Evolutionary conservation across 1,140 invertebrate genomes (phyloP).

Genomic region (Parasteatoda tepidariorum): DNA sequence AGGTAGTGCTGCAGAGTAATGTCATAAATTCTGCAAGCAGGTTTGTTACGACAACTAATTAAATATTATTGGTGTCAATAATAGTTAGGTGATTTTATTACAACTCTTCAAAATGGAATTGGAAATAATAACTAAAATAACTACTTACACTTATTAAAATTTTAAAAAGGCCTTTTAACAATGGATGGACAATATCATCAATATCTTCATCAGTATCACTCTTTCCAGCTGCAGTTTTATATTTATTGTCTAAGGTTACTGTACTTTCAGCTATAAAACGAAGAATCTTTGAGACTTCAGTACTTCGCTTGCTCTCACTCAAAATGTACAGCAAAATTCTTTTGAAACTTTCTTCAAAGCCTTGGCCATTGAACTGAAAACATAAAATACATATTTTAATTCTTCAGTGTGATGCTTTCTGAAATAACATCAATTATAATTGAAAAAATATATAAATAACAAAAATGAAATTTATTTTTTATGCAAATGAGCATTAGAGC

Average conservation of each 20-base stretch:
- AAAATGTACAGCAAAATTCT: not conserved
- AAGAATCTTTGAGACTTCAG: conserved; percentile 23
- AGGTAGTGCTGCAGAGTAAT: too few relatives aligned
- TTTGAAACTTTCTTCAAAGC: conserved; percentile 29
- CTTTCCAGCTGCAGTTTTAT: not conserved
- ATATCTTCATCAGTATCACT: not conserved
- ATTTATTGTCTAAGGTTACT: conserved; percentile 32
- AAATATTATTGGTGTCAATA: too few relatives aligned
- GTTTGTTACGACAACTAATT: too few relatives aligned
- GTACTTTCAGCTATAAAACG: conserved; percentile 25
- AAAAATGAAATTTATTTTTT: too few relatives aligned
- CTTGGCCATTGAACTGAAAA: conserved; percentile 22
- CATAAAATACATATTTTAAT: not conserved
- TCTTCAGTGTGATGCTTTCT: too few relatives aligned
- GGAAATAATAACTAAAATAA: not conserved
- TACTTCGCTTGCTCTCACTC: conserved; percentile 23
- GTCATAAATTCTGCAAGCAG: too few relatives aligned
- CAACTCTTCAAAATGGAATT: not conserved
- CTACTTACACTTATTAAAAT: conserved; percentile 1
- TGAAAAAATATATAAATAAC: too few relatives aligned
- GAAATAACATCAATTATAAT: too few relatives aligned
- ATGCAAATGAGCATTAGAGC: too few relatives aligned
- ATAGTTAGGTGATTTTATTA: too few relatives aligned
- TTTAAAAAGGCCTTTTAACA: conserved; percentile 15
- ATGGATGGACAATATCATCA: conserved; percentile 42